phyloP scores from a whole-genome alignment of 2,113 vertebrate genomes.

The Mastomys coucha region DNA sequence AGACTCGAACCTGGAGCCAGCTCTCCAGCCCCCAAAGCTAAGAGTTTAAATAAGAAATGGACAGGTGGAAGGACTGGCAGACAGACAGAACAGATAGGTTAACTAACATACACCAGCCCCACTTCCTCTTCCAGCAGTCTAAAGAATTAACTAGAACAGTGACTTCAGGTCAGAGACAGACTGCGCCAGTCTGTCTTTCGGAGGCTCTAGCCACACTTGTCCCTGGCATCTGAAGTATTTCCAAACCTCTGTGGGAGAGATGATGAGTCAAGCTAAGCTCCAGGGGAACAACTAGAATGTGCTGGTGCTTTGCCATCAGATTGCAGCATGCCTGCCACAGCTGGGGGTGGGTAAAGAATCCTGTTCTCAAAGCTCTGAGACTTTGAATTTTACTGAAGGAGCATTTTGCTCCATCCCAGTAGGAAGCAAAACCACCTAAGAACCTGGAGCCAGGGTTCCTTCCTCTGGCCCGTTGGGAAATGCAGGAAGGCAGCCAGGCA shows the following conservation, averaged over 20 bases:
- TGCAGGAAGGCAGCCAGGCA: neutral
- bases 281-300: neutral
- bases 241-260: neutral
- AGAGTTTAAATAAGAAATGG: neutral
- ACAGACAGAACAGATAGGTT: neutral
- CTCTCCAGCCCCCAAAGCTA: neutral
- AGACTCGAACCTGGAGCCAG: neutral
- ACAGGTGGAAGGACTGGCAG: neutral
- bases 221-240: neutral
- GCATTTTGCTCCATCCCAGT: slow-evolving; percentile 13
- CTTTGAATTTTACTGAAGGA: slow-evolving; percentile 57
- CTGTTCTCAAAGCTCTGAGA: slow-evolving; percentile 14
- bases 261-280: neutral
- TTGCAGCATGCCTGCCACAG: slow-evolving; percentile 48
- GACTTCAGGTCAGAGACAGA: neutral
- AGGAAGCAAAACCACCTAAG: slow-evolving; percentile 54
- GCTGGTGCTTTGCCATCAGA: slow-evolving; percentile 43
- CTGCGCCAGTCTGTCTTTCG: neutral
- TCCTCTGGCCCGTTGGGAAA: neutral
- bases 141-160: neutral
- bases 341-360: slow-evolving; percentile 32
- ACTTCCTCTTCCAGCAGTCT: neutral
- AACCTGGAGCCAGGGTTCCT: neutral
- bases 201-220: neutral
- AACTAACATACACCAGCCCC: neutral